Evolutionary conservation across 2,888 invertebrate species (phyloP), one percentile per base, ranked within the genome.

Genomic region (Caenorhabditis sp.): DNA sequence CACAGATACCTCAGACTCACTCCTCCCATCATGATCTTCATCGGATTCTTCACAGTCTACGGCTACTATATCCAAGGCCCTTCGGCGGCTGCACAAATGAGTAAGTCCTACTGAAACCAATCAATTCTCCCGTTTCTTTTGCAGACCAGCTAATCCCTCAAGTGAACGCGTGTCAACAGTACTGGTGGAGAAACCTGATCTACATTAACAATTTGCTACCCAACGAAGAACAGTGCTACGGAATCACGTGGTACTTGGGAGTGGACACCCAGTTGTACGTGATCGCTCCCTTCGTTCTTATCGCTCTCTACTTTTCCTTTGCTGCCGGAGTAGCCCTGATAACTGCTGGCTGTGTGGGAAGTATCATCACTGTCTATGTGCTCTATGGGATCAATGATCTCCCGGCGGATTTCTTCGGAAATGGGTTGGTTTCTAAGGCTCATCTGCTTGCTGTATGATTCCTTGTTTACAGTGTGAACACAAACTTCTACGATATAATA

Each of bases 121-220:
- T 45, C 24, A 13, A 39, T 43, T 15, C 13, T 41, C 39, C 13
- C 30, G 9, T 48, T 48, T 17, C 22, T 27, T 9, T 58, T 76
- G 8, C 55, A 76, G 76, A 76, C 24, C 50, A 52, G 13, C 17
- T 63, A 22, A 43, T 46, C 6, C 55, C 56, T 1, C 53, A 75
- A 41, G 66, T 66, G 9, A 65, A 74, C 2, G 58, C 61, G 1
- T 82, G 82, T 39, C 37, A 26, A 8, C 3, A 61, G n/a, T 37
- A 61, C 17, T 74, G 80, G 79, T 80, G 80, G 80, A 39, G 45
- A 46, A 82, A 82, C 41, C n/a, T 80, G 15, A 22, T 82, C 6
- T 80, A 80, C 50, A 82, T 82, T 50, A 82, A 82, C 50, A 82
- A 82, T 27, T 72, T 80, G 24, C 46, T 13, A 6, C 35, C 45